Evolutionary conservation across 2,888 invertebrate genomes (phyloP).

Genomic region (Volucella bombylans): DNA sequence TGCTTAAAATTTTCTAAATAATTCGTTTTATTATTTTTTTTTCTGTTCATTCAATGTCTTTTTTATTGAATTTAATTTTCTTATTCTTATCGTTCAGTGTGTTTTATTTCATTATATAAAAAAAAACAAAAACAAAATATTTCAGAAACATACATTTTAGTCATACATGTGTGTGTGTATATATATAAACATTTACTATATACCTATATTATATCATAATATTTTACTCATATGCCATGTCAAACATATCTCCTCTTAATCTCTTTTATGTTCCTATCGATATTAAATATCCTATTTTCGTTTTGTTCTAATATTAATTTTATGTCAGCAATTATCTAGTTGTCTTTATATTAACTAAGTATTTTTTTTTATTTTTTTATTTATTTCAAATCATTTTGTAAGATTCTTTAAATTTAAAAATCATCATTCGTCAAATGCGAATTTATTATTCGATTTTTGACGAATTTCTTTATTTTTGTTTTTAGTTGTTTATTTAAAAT

Average conservation of each 20-base stretch:
- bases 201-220: constrained; percentile 8
- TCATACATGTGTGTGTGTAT: constrained; percentile 47
- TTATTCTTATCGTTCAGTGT: constrained; percentile 58
- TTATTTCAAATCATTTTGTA: constrained; percentile 10
- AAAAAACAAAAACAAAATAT: constrained; percentile 62
- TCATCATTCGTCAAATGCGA: constrained; percentile 22
- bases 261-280: constrained; percentile 40
- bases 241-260: constrained; percentile 37
- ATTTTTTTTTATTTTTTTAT: neutral
- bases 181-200: constrained; percentile 68
- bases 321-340: constrained; percentile 55
- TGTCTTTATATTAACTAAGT: constrained; percentile 26
- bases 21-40: constrained; percentile 58
- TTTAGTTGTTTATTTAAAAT: constrained; percentile 23
- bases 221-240: constrained; percentile 46
- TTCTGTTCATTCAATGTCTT: constrained; percentile 3
- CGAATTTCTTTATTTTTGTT: constrained; percentile 1
- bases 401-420: constrained; percentile 5
- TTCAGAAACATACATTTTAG: constrained; percentile 64
- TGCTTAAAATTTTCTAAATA: constrained; percentile 64
- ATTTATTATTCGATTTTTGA: constrained; percentile 28
- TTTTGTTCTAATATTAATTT: constrained; percentile 13
- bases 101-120: constrained; percentile 67
- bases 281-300: constrained; percentile 63
- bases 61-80: constrained; percentile 42